phyloP scores from a whole-genome alignment of 2,797 vertebrate genomes.

The Pseudochirops cupreus region DNA sequence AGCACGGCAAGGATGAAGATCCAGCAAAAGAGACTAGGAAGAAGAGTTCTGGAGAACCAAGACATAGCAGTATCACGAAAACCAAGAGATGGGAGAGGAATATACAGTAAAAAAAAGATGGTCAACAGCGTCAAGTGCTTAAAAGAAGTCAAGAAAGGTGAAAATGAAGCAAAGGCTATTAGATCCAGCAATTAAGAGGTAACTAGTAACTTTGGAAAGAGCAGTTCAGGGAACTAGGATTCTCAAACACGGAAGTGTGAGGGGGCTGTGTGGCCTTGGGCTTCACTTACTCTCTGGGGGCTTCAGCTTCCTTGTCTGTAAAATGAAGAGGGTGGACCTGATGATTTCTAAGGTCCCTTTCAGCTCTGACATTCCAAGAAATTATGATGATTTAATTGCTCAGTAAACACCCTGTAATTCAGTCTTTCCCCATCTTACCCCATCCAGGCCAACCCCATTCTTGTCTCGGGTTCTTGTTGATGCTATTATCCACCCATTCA shows the following conservation, averaged over 20 bases:
- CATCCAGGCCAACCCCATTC: background rate
- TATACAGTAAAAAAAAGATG: background rate
- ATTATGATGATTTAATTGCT: background rate
- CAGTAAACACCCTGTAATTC: background rate
- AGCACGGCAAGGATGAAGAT: background rate
- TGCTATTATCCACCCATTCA: background rate
- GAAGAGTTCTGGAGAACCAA: background rate
- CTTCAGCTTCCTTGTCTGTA: background rate
- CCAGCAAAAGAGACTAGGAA: background rate
- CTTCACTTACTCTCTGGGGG: background rate
- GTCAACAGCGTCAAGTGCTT: background rate
- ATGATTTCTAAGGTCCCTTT: background rate
- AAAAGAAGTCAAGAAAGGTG: background rate
- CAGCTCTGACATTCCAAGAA: background rate
- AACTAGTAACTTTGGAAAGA: background rate
- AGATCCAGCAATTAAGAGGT: background rate
- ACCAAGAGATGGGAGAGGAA: background rate
- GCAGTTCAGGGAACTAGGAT: background rate
- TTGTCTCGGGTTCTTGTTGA: background rate
- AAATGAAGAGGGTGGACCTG: background rate
- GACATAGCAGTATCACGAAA: background rate
- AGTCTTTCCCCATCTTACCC: background rate
- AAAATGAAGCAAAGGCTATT: background rate
- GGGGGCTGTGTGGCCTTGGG: background rate
- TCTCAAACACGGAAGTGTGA: background rate